Conservation (phyloP, 2,797 vertebrate genomes). For the Sebastes taczanowskii region DNA sequence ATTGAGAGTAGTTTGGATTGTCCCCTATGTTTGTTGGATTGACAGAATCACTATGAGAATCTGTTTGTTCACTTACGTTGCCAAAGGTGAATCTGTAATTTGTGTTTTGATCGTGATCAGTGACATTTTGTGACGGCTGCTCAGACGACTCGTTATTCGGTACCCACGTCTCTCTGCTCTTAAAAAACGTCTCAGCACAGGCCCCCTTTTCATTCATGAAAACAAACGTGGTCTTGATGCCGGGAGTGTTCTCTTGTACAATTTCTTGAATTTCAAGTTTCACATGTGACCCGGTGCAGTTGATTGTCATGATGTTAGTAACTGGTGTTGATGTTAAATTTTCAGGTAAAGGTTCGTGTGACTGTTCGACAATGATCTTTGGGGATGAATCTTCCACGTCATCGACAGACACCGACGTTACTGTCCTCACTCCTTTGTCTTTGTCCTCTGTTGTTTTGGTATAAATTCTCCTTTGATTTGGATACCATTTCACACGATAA, state of each 20-base stretch:
- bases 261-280: slow-evolving; percentile 83
- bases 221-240: slow-evolving; percentile 62
- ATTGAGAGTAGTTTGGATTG: slow-evolving; percentile 69
- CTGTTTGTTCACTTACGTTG: slow-evolving; percentile 28
- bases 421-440: slow-evolving; percentile 73
- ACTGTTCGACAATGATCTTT: slow-evolving; percentile 74
- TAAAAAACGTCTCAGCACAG: slow-evolving; percentile 44
- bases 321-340: slow-evolving; percentile 47
- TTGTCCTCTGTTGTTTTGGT: slow-evolving; percentile 41
- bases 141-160: slow-evolving; percentile 25
- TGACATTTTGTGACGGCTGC: slow-evolving; percentile 11
- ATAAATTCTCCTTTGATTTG: slow-evolving; percentile 57
- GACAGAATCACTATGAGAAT: not conserved
- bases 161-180: slow-evolving; percentile 31
- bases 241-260: slow-evolving; percentile 39
- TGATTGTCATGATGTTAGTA: slow-evolving; percentile 77
- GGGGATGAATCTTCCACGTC: slow-evolving; percentile 64
- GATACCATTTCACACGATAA: slow-evolving; percentile 43
- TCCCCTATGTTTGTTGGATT: slow-evolving; percentile 46
- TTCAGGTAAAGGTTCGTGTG: slow-evolving; percentile 45
- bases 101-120: slow-evolving; percentile 38
- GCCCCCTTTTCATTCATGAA: slow-evolving; percentile 62
- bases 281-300: slow-evolving; percentile 68
- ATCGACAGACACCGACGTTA: slow-evolving; percentile 78
- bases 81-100: slow-evolving; percentile 75